Evolutionary conservation across 2,888 invertebrate species (phyloP), one percentile per base, ranked within the genome.

Genomic region (Dinocampus coccinellae): DNA sequence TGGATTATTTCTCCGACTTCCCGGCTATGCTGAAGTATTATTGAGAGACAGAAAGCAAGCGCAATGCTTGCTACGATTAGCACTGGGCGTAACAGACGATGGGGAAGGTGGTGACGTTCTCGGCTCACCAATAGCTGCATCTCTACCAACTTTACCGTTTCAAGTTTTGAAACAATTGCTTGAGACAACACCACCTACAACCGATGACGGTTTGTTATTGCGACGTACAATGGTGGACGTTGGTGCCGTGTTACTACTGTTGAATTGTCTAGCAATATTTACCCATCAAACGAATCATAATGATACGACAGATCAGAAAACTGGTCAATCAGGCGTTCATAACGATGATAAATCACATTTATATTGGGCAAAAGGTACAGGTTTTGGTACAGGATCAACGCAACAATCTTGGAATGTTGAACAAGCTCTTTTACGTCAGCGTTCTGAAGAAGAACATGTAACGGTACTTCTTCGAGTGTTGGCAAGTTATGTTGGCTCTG

Each of bases 351-450:
- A 93, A 83, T 92, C 92, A 42, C 94, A 95, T 82, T 89, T 94
- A 77, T 96, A 97, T 88, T 97, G 97, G 97, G 97, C 97, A 0
- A 97, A 98, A 87, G 97, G 97, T 55, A 98, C 98, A 2, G 98
- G 98, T 1, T 98, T 97, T 88, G 98, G 98, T 62, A 97, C 97
- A 0, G 98, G 98, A 26, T 96, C 96, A 24, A 98, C 97, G 11
- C 94, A 95, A 76, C 97, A 97, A 86, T 96, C 96, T 58, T 98
- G 98, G 98, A 97, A 98, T 88, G 96, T 98, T 42, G 97, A 98
- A 84, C 96, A 97, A 84, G 97, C 97, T n/a, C 88, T 98, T 64
- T 88, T 95, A 75, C 90, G 96, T 11, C 97, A 97, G 86, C 92
- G 93, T 73, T 95, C 94, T 73, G 97, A 98, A 88, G 98, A 98